These are phyloP conservation scores for Sciaenops ocellatus DNA, from an alignment of 2,797 vertebrate species.

Conservation along the genomic window DNA sequence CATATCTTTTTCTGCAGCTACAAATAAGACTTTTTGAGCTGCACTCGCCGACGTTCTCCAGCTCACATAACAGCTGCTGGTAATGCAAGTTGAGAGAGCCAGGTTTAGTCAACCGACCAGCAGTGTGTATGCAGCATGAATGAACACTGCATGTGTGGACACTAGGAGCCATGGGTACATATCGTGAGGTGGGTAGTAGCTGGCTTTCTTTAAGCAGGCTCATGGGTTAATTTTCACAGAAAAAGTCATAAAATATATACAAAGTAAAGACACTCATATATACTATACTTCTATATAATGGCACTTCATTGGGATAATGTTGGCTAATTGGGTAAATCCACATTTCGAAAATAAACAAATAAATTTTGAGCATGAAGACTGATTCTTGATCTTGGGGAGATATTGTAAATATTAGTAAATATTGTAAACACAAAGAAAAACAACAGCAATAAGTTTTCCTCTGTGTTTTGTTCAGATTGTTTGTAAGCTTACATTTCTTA, in stretches of 20 bases:
- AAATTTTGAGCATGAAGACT: background rate
- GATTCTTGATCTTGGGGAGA: background rate
- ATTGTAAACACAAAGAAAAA: background rate
- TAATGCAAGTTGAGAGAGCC: conserved; percentile 42
- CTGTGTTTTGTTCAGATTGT: background rate
- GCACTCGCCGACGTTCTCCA: conserved; percentile 29
- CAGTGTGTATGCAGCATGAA: conserved; percentile 51
- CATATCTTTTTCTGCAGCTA: conserved; percentile 25
- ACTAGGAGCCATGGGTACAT: conserved; percentile 24
- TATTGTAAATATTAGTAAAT: background rate
- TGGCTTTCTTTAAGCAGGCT: background rate
- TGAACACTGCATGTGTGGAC: conserved; percentile 41
- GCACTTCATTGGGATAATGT: background rate
- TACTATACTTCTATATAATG: background rate
- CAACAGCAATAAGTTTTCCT: background rate
- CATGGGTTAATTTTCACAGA: background rate
- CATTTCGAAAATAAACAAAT: background rate
- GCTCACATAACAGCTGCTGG: conserved; percentile 48
- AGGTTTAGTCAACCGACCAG: conserved; percentile 33
- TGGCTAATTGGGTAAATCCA: conserved; percentile 2
- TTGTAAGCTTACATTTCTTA: background rate
- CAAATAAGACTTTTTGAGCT: conserved; percentile 27
- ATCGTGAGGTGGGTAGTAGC: background rate
- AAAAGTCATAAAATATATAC: background rate
- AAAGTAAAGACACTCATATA: background rate